Evolutionary conservation across 2,888 invertebrate species (phyloP), one percentile per base, ranked within the genome.

Genomic region (Osedax fenrisi): DNA sequence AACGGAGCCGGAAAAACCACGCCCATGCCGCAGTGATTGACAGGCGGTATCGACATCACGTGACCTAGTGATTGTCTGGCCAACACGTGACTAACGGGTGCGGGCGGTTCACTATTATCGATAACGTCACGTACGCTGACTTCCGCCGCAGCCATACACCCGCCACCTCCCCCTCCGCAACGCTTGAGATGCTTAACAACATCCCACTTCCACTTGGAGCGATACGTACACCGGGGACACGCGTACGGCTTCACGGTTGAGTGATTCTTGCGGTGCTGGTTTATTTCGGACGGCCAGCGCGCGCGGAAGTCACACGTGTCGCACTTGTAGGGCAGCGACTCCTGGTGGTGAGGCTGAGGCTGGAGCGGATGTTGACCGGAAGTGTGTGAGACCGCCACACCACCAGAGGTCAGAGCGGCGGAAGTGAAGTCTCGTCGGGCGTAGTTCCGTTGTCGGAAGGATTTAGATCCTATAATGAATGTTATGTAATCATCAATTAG

Each of bases 201-300:
- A 78, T 84, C 84, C 84, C 84, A 84, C 77, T 84, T 84, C 84
- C 84, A 84, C 73, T 84, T 84, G 75, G 82, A 82, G 75, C 76
- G 80, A 78, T 85, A 84, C 59, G 81, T 82, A 75, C 85, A 85
- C 62, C 82, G 78, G 0, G 83, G 83, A 75, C 85, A 85, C 64
- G 80, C 80, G 77, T 80, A 84, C 17, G 84, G 84, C 75, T 84
- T 84, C 74, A 83, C 83, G 72, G 82, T 82, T 3, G 84, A 84
- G 78, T 85, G 84, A 76, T 84, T 84, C 77, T 84, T 83, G 83
- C 83, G 84, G 77, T 85, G 85, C 77, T 84, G 84, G 2, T 82
- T 83, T 66, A 85, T 83, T 78, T 85, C 85, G 59, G 83, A 83
- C 17, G 83, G 83, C 85, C 85, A 85, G 71, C 84, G 79, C 2